phyloP scores from a whole-genome alignment of 1,140 invertebrate species.

The Marisa cornuarietis region DNA sequence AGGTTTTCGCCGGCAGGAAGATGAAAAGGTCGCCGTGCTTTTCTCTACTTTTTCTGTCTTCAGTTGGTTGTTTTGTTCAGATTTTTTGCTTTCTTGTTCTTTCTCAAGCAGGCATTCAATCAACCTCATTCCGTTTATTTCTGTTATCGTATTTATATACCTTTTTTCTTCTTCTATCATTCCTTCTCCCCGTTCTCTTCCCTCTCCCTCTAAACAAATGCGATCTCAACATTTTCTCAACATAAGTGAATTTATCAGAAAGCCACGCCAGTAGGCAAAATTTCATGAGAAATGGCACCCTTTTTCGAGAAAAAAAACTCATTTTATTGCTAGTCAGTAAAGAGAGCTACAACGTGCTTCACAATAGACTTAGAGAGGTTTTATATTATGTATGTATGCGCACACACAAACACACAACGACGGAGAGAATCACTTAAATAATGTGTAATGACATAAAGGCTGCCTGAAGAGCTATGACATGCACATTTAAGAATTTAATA shows the following conservation, averaged over 20 bases:
- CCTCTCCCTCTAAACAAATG: background rate
- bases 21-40: too few relatives aligned
- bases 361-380: too few relatives aligned
- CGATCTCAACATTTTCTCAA: background rate
- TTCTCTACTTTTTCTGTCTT: too few relatives aligned
- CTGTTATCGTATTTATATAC: background rate
- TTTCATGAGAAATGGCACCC: background rate
- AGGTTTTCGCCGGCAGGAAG: too few relatives aligned
- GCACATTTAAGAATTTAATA: too few relatives aligned
- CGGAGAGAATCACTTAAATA: background rate
- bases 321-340: too few relatives aligned
- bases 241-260: background rate
- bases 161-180: background rate
- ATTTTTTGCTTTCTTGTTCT: background rate
- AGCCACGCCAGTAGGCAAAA: background rate
- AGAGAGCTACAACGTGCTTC: too few relatives aligned
- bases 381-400: background rate
- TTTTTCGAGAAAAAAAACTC: background rate
- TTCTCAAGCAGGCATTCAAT: background rate
- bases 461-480: too few relatives aligned
- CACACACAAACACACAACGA: conserved; percentile 1
- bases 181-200: background rate
- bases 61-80: too few relatives aligned
- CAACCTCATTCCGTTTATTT: background rate
- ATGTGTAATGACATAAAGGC: too few relatives aligned